Base-by-base conservation (phyloP, 2,888 invertebrate species). In the Coenonympha arcania region DNA sequence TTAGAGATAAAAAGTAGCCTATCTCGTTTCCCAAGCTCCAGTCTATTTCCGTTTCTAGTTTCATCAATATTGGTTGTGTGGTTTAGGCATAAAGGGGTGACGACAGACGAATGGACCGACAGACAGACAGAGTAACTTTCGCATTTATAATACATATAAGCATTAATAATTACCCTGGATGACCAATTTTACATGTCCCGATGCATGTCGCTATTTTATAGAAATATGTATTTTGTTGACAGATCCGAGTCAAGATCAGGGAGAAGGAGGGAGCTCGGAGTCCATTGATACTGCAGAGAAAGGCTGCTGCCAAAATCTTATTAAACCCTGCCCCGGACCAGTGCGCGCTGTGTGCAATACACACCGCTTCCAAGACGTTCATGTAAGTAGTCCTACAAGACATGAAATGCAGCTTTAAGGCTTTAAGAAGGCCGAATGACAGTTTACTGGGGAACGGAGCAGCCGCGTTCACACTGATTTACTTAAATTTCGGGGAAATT, bases 311-410 rank as follows among this genome's bases (percentile, higher is more conserved):
- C 68, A 74, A 28, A 69, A 74, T 15, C 86, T 83, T 63, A 69
- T 85, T 66, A 74, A 74, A 67, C 69, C 74, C 11, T 66, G 88
- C 49, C 88, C 89, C 43, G 72, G 80, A 49, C 82, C 89, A 22
- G 66, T 90, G 45, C 81, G 87, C 53, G 81, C 86, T 41, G 76
- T 94, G 20, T 94, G 92, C 71, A 88, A 90, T 42, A 91, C 92
- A 24, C 93, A 93, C 76, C 89, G 93, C 66, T 95, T 95, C 81
- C 89, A 89, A 66, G 93, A 95, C 77, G 85, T 92, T 40, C 93
- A 94, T 85, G 93, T 93, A 76, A 87, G 87, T 86, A 16, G n/a
- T n/a, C 11, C 11, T 6, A 26, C 8, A 11, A 4, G 5, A 30
- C 4, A 5, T 9, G 6, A 11, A 30, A n/a, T n/a, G n/a, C n/a